Evolutionary conservation across 2,888 invertebrate genomes (phyloP), one percentile per base, ranked within the genome.

Genomic region (Lamproptera curius): DNA sequence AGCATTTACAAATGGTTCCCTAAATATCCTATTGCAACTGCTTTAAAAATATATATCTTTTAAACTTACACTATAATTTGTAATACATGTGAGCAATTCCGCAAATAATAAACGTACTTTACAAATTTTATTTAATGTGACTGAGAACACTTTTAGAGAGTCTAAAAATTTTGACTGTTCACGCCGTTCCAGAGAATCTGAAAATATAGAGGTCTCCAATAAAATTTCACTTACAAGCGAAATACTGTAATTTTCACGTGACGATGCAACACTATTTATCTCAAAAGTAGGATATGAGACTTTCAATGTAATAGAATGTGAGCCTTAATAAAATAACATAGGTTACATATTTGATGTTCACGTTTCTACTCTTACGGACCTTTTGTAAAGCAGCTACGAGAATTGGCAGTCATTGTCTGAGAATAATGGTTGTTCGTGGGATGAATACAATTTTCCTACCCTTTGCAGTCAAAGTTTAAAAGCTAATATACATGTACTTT

Each of bases 401-500:
- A 82, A 86, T 85, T 86, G 83, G 84, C 85, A 86, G 85, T 86
- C 84, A 85, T 77, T 85, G 85, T 82, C 75, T 84, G 77, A 79
- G 76, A 87, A 85, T 85, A 86, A 86, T 81, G 82, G 82, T 36
- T 59, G 81, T 67, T 77, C 86, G 86, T 87, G 86, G 82, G 78
- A 53, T 43, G 85, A 84, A 85, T 86, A 48, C 28, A 37, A 37
- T 33, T 36, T 46, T 14, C 28, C 46, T 41, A n/a, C 28, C 35
- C 15, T 17, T 17, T 37, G 42, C 42, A 38, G 36, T 47, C 42
- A 40, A 40, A 44, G 48, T 42, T 48, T 42, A 42, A 48, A 48
- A 48, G 48, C 42, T 42, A 42, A n/a, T n/a, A n/a, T n/a, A n/a
- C n/a, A n/a, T n/a, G n/a, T n/a, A n/a, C n/a, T n/a, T n/a, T n/a